These are phyloP conservation scores for Epirrita christyi DNA, from an alignment of 2,888 invertebrate species.

Conservation along the genomic window DNA sequence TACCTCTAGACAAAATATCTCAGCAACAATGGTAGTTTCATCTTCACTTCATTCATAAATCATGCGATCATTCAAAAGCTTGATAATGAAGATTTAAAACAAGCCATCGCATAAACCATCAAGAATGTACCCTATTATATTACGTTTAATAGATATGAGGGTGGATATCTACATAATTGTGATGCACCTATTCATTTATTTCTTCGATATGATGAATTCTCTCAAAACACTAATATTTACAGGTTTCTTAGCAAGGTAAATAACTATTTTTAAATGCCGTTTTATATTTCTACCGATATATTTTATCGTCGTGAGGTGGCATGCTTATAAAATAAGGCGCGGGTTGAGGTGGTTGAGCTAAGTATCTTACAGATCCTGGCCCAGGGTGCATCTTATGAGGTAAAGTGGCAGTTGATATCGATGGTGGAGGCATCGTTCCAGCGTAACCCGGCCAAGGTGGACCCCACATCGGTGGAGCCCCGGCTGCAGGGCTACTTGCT, in stretches of 20 bases:
- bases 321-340: constrained; percentile 87
- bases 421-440: constrained; percentile 85
- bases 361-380: constrained; percentile 80
- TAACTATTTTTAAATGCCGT: constrained; percentile 1
- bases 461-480: constrained; percentile 86
- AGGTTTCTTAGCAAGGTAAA: constrained; percentile 35
- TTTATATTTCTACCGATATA: constrained; percentile 79
- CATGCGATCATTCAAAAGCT: background rate
- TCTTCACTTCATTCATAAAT: background rate
- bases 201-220: constrained; percentile 48
- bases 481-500: constrained; percentile 86
- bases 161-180: constrained; percentile 61
- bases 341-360: constrained; percentile 85
- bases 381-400: constrained; percentile 87
- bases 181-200: constrained; percentile 28
- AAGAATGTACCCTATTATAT: background rate
- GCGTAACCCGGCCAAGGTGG: constrained; percentile 84
- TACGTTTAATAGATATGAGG: background rate
- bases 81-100: background rate
- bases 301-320: constrained; percentile 87
- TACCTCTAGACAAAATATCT: constrained; percentile 29
- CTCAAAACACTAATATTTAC: constrained; percentile 55
- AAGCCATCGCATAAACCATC: background rate
- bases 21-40: background rate
- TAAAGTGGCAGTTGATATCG: constrained; percentile 86